Evolutionary conservation across 2,113 vertebrate species (phyloP), one percentile per base, ranked within the genome.

Genomic region (Orycteropus afer): DNA sequence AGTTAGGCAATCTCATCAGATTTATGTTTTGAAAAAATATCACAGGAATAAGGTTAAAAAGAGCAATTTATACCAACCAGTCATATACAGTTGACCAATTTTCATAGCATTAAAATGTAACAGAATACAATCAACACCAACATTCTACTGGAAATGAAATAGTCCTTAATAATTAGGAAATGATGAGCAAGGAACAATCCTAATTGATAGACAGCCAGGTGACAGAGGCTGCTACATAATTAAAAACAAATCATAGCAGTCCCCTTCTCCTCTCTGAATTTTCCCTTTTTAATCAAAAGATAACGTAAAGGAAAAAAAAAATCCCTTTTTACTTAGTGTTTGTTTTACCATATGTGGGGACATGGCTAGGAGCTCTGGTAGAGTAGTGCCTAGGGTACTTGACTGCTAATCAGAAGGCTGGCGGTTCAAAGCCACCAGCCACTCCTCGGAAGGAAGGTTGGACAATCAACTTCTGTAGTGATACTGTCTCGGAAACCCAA

Each of bases 41-140:
- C 59, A 37, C 23, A 20, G 0, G 61, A 86, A 17, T 74, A 3
- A 27, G 78, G 40, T 78, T 67, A 77, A 95, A 92, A 22, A 74
- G 18, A 85, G 17, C 32, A 93, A 22, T 11, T 74, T 67, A 78
- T 1, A 12, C 84, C 79, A 79, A 12, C 81, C 76, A 80, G 42
- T 57, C 25, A 92, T 63, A 76, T 25, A 12, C 77, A 14, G 11
- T 81, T 94, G 84, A 87, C n/a, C 20, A 93, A 71, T 91, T 42
- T 22, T 86, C 78, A 57, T 23, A 86, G 61, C 42, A 90, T 96
- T 97, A 86, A 90, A 89, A 92, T 69, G 42, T 95, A 95, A 95
- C 20, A 57, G 90, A 92, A 95, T 5, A 69, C 59, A 78, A 42
- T 92, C 77, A 94, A n/a, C 17, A 80, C 47, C 57, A 90, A 45